Conservation (phyloP, 2,888 invertebrate species). For the Syritta pipiens region DNA sequence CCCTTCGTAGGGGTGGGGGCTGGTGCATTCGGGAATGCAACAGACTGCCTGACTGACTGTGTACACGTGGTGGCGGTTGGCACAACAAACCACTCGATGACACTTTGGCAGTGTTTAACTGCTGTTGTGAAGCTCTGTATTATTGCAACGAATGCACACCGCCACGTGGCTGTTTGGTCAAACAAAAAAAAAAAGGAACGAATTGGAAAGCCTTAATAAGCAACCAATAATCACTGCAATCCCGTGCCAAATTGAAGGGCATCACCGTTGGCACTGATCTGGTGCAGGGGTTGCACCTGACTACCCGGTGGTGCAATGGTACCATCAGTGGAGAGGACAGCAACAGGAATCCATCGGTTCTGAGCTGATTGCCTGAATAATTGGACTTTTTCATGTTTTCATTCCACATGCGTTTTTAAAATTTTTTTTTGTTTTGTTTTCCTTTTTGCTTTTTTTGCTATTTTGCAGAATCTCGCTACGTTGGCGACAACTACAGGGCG, state of each 20-base stretch:
- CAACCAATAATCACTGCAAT: slow-evolving; percentile 60
- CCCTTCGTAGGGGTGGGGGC: no score
- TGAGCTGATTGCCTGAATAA: slow-evolving; percentile 65
- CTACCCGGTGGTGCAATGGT: slow-evolving; percentile 35
- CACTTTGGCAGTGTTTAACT: slow-evolving; percentile 65
- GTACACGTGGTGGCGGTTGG: slow-evolving; percentile 54
- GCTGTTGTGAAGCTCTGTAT: slow-evolving; percentile 33
- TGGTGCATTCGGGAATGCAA: slow-evolving; percentile 64
- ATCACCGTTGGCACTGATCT: slow-evolving; percentile 35
- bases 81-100: slow-evolving; percentile 65
- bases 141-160: slow-evolving; percentile 44
- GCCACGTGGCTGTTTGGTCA: slow-evolving; percentile 55
- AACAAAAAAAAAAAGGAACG: slow-evolving; percentile 23
- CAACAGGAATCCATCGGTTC: slow-evolving; percentile 61
- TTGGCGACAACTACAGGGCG: slow-evolving; percentile 23
- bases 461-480: slow-evolving; percentile 21
- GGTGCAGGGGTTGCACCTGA: slow-evolving; percentile 46
- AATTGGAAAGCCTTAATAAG: slow-evolving; percentile 58
- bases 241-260: slow-evolving; percentile 53
- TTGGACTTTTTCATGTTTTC: slow-evolving; percentile 66
- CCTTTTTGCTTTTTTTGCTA: no score
- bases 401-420: slow-evolving; percentile 49
- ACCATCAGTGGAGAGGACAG: slow-evolving; percentile 53
- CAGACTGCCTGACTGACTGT: slow-evolving; percentile 49
- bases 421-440: slow-evolving; percentile 31